Evolutionary conservation across 2,888 invertebrate genomes (phyloP).

Genomic region (Lamellibrachia satsuma): DNA sequence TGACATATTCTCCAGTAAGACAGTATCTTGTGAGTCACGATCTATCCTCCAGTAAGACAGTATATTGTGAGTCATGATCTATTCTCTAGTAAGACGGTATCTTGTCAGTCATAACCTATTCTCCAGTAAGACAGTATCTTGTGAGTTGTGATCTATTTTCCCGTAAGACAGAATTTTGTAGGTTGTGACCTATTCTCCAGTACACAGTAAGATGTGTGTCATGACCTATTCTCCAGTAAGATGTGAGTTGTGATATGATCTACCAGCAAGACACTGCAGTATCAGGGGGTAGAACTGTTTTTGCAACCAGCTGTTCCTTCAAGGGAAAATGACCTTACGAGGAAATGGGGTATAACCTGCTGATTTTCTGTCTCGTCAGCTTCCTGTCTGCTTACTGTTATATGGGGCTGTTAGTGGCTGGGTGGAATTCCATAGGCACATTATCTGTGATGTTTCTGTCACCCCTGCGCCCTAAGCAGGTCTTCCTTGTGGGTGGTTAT

Average conservation of each 20-base stretch:
- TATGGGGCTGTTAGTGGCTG: not conserved
- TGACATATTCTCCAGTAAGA: not conserved
- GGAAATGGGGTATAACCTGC: slow-evolving; percentile 11
- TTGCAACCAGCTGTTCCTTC: not conserved
- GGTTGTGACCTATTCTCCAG: not conserved
- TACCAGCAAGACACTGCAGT: not conserved
- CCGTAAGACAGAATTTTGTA: no score
- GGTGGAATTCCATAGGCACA: not conserved
- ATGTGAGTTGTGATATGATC: not conserved
- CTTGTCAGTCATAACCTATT: not conserved
- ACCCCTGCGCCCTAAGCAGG: not conserved
- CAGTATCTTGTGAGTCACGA: not conserved
- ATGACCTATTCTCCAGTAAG: not conserved
- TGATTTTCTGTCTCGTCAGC: not conserved
- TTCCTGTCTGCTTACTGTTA: not conserved
- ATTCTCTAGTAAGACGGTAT: not conserved
- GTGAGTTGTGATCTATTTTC: not conserved
- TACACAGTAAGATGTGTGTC: not conserved
- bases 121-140: not conserved
- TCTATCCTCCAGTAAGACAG: not conserved
- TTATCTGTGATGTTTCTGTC: not conserved
- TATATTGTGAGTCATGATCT: not conserved
- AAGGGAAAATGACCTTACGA: slow-evolving; percentile 1
- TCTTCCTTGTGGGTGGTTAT: not conserved
- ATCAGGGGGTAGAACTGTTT: not conserved